Percentiles rank a stretch among this genome's conserved stretches.
These are phyloP conservation scores for Artibeus lituratus DNA, from an alignment of 2,797 vertebrate species.

Conservation along the genomic window DNA sequence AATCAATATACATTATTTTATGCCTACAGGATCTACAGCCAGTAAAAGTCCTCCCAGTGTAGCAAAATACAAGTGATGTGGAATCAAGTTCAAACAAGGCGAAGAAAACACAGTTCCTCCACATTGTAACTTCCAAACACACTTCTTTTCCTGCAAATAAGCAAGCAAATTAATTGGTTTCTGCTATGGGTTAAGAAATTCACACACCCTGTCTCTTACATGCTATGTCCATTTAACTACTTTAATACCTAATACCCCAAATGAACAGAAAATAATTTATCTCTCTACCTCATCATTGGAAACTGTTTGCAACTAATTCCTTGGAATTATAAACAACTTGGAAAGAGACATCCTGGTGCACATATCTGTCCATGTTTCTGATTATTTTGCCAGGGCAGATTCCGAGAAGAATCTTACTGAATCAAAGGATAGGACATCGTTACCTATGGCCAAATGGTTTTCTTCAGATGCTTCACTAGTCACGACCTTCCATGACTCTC, in stretches of 20 bases:
- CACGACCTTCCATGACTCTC: neutral
- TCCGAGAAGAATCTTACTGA: neutral
- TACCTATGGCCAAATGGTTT: neutral
- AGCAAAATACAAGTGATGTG: conserved; percentile 88
- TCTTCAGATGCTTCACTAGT: neutral
- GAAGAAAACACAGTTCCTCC: conserved; percentile 94
- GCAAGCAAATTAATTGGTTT: conserved; percentile 27
- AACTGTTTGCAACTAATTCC: neutral
- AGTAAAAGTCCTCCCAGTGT: conserved; percentile 90
- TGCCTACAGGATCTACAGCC: conserved; percentile 89
- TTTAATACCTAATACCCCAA: neutral
- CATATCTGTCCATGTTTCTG: neutral
- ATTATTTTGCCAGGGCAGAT: neutral
- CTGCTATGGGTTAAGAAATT: neutral
- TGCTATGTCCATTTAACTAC: neutral
- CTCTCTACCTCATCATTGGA: neutral
- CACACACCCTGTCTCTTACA: neutral
- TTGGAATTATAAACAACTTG: neutral
- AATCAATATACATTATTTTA: conserved; percentile 1
- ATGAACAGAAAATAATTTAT: conserved; percentile 32
- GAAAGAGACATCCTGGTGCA: neutral
- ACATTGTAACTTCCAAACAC: conserved; percentile 90
- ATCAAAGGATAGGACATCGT: neutral
- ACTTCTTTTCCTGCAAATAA: conserved; percentile 83
- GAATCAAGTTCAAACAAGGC: conserved; percentile 84